These are phyloP conservation scores for Ormyrus pomaceus DNA, from an alignment of 2,888 invertebrate genomes.

Conservation along the genomic window DNA sequence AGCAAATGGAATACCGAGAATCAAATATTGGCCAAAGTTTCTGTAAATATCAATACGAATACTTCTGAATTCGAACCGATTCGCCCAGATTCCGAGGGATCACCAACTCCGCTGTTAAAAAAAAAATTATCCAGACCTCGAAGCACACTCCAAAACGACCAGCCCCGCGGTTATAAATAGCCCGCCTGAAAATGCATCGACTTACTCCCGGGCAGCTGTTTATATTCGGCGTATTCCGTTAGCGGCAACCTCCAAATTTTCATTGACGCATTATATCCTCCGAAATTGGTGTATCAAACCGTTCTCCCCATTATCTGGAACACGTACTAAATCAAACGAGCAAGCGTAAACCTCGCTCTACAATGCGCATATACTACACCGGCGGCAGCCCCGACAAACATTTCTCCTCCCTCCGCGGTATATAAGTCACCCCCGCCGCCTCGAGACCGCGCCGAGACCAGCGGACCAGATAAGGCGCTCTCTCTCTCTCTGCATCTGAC, in stretches of 20 bases:
- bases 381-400: not conserved
- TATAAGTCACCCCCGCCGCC: not conserved
- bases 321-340: slow-evolving; percentile 18
- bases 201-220: too few relatives aligned
- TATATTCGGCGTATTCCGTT: not conserved
- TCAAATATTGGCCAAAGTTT: too few relatives aligned
- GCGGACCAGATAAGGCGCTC: not conserved
- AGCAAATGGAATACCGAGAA: too few relatives aligned
- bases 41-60: too few relatives aligned
- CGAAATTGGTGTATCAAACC: slow-evolving; percentile 1
- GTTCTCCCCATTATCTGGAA: not conserved
- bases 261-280: not conserved
- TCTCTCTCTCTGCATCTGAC: not conserved
- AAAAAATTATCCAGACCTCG: too few relatives aligned
- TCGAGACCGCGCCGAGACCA: too few relatives aligned
- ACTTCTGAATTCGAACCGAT: too few relatives aligned
- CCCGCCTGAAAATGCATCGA: too few relatives aligned
- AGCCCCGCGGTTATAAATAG: too few relatives aligned
- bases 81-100: too few relatives aligned
- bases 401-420: not conserved
- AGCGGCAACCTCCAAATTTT: not conserved
- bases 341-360: slow-evolving; percentile 12
- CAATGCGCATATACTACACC: not conserved
- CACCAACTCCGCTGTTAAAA: too few relatives aligned
- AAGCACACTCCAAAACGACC: too few relatives aligned